Evolutionary conservation across 2,888 invertebrate genomes (phyloP).

Genomic region (Drosophila borealis): DNA sequence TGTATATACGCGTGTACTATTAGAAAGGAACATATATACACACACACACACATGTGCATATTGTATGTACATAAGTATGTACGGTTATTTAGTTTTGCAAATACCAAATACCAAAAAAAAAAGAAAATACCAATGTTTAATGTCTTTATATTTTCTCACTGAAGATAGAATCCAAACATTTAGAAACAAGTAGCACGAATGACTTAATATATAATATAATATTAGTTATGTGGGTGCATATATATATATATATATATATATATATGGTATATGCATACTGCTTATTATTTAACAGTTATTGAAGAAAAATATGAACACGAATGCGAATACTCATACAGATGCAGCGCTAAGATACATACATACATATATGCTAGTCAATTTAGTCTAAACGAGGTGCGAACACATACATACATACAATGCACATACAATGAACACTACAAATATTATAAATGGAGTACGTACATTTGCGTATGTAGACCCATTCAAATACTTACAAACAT

Average conservation of each 20-base stretch:
- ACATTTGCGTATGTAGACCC: constrained; percentile 29
- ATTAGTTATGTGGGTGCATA: neutral
- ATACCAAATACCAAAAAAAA: neutral
- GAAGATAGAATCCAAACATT: constrained; percentile 7
- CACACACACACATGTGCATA: constrained; percentile 1
- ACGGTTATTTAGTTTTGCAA: constrained; percentile 6
- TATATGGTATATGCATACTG: neutral
- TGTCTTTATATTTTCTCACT: constrained; percentile 6
- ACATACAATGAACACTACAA: constrained; percentile 4
- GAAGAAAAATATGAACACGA: constrained; percentile 1
- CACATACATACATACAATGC: constrained; percentile 5
- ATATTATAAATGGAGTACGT: constrained; percentile 22
- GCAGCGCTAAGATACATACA: constrained; percentile 8
- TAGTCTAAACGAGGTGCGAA: constrained; percentile 35
- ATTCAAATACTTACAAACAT: constrained; percentile 34
- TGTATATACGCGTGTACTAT: constrained; percentile 1
- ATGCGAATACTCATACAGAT: constrained; percentile 24
- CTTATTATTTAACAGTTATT: constrained; percentile 17
- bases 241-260: neutral
- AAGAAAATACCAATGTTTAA: neutral
- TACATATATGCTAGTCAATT: constrained; percentile 41
- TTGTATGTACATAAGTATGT: constrained; percentile 6
- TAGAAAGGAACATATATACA: constrained; percentile 5
- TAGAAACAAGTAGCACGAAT: constrained; percentile 17
- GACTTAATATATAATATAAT: neutral